Evolutionary conservation across 1,140 invertebrate species (phyloP).

Genomic region (Zaprionus tsacasi): DNA sequence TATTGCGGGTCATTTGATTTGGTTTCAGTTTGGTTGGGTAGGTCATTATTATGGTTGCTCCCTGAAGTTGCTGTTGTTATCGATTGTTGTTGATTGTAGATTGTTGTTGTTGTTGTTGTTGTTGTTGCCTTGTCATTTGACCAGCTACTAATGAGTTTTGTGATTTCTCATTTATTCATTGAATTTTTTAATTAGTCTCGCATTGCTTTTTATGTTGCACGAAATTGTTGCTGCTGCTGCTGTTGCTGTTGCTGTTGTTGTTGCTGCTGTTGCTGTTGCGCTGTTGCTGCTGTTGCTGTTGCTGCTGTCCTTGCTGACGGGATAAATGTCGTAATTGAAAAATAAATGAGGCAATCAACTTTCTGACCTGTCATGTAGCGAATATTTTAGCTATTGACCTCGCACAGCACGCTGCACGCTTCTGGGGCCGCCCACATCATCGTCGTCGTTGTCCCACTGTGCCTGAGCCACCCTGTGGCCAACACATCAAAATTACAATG

Average conservation of each 20-base stretch:
- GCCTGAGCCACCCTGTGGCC: conserved; percentile 17
- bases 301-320: conserved; percentile 43
- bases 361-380: conserved; percentile 76
- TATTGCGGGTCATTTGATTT: conserved; percentile 55
- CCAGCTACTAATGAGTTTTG: conserved; percentile 77
- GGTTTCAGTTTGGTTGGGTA: conserved; percentile 42
- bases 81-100: conserved; percentile 32
- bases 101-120: conserved; percentile 43
- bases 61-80: conserved; percentile 22
- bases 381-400: conserved; percentile 79
- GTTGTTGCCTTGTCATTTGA: conserved; percentile 60
- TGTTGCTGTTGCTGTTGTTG: not conserved
- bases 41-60: conserved; percentile 34
- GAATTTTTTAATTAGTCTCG: conserved; percentile 77
- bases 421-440: too few relatives aligned
- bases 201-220: conserved; percentile 61
- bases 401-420: conserved; percentile 19
- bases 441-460: too few relatives aligned
- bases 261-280: conserved; percentile 5
- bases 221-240: conserved; percentile 19
- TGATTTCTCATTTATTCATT: conserved; percentile 81
- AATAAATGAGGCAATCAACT: conserved; percentile 82
- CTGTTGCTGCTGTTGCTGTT: conserved; percentile 20
- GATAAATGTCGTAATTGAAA: conserved; percentile 82
- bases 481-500: conserved; percentile 75